These are phyloP conservation scores for Reinhardtius hippoglossoides DNA, from an alignment of 2,113 vertebrate species.

Conservation along the genomic window DNA sequence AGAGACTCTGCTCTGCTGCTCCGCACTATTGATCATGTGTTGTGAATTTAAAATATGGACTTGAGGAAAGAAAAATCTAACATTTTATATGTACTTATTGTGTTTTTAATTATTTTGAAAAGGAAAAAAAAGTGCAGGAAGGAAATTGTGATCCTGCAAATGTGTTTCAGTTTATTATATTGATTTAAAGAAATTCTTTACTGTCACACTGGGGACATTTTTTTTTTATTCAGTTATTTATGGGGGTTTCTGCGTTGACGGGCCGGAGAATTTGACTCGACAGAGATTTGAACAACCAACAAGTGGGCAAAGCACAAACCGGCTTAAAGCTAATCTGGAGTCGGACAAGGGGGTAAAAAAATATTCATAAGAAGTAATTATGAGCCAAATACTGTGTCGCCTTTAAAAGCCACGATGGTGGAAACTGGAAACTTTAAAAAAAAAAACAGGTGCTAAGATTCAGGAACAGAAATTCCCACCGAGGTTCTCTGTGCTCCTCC, in stretches of 20 bases:
- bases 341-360: background rate
- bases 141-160: conserved; percentile 2
- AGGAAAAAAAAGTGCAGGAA: background rate
- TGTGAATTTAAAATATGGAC: conserved; percentile 46
- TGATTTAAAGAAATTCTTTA: conserved; percentile 30
- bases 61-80: conserved; percentile 16
- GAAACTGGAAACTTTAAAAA: background rate
- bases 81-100: conserved; percentile 56
- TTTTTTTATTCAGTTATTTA: background rate
- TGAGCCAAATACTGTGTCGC: background rate
- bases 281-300: conserved; percentile 1
- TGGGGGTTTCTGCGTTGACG: background rate
- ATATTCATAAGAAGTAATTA: background rate
- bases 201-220: conserved; percentile 15
- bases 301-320: conserved; percentile 40
- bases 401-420: background rate
- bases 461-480: conserved; percentile 9
- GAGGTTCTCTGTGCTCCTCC: background rate
- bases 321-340: conserved; percentile 4
- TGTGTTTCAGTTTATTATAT: conserved; percentile 18
- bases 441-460: conserved; percentile 59
- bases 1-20: conserved; percentile 18
- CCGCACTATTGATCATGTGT: conserved; percentile 19
- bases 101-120: conserved; percentile 68
- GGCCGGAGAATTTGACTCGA: background rate